phyloP scores from a whole-genome alignment of 2,797 vertebrate genomes.

The Urocyon cinereoargenteus region DNA sequence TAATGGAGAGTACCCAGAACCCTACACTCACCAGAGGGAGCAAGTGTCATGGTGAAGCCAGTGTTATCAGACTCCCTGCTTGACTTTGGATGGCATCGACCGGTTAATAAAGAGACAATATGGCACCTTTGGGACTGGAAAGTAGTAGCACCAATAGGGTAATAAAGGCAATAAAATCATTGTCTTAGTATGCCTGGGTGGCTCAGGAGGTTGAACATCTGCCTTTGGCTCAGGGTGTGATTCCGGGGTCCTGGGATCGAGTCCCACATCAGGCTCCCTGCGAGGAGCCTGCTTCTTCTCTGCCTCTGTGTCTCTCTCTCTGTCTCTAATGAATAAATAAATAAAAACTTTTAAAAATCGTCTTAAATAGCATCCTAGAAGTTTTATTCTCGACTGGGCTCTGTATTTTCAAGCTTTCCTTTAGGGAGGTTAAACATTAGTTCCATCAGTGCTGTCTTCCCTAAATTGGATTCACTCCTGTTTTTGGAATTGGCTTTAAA shows the following conservation, averaged over 20 bases:
- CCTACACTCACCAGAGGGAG: too few relatives aligned
- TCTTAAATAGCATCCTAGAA: neutral
- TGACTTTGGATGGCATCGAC: neutral
- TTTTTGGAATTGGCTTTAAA: neutral
- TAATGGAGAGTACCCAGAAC: accelerated
- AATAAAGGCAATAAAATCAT: neutral
- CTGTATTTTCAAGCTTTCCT: neutral
- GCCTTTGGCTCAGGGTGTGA: too few relatives aligned
- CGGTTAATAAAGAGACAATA: neutral
- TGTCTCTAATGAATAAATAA: too few relatives aligned
- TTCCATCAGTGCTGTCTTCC: neutral
- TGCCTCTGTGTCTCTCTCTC: too few relatives aligned
- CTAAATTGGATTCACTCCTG: accelerated
- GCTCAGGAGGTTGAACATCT: too few relatives aligned
- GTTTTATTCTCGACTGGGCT: neutral
- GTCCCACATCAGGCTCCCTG: too few relatives aligned
- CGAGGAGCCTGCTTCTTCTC: too few relatives aligned
- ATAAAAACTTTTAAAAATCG: neutral
- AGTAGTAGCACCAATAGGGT: too few relatives aligned
- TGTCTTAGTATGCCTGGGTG: neutral
- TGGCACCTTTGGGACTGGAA: neutral
- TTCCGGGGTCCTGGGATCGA: too few relatives aligned
- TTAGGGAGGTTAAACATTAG: neutral
- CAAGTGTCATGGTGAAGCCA: too few relatives aligned
- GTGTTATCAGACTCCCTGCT: neutral